Evolutionary conservation across 1,140 invertebrate species (phyloP), one percentile per base, ranked within the genome.

Genomic region (Thaumetopoea pityocampa): DNA sequence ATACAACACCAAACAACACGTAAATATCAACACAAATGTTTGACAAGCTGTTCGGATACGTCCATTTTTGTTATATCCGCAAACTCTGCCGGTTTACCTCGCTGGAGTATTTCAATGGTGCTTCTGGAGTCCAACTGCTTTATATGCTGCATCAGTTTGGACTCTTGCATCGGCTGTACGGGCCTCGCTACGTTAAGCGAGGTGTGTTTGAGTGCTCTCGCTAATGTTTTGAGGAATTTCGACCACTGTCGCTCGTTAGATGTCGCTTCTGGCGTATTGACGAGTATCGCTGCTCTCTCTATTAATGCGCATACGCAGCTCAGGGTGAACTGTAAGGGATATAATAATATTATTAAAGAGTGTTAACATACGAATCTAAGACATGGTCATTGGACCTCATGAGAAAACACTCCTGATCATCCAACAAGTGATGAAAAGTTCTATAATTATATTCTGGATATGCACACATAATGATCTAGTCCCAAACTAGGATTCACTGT

Each of bases 211-310:
- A 83, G 44, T 0, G 79, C 66, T 12, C 77, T 41, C 0, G 77
- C 74, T 0, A 81, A 32, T 0, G 67, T 81, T 26, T 79, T 79
- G 5, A 83, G 61, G 56, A 83, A 83, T 38, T 77, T 83, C 22
- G 60, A 71, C 79, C 79, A 83, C 28, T 81, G 79, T 0, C 77
- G 53, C 26, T 83, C 79, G 50, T 67, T 70, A 5, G 76, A 59
- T 0, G 74, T 73, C 4, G 76, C 66, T 17, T 83, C 79, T 0
- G 72, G 66, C 0, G 74, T 78, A 47, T 72, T 76, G 1, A 76
- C 65, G 2, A 83, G 51, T 1, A 60, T 10, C 0, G 67, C 41
- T 0, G 79, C 74, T 15, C 62, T 67, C 27, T 77, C 73, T 18
- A 72, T 38, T 3, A 83, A 24, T 4, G 73, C 69, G 46, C 68